Evolutionary conservation across 2,888 invertebrate genomes (phyloP).

Genomic region (Mayetiola destructor): DNA sequence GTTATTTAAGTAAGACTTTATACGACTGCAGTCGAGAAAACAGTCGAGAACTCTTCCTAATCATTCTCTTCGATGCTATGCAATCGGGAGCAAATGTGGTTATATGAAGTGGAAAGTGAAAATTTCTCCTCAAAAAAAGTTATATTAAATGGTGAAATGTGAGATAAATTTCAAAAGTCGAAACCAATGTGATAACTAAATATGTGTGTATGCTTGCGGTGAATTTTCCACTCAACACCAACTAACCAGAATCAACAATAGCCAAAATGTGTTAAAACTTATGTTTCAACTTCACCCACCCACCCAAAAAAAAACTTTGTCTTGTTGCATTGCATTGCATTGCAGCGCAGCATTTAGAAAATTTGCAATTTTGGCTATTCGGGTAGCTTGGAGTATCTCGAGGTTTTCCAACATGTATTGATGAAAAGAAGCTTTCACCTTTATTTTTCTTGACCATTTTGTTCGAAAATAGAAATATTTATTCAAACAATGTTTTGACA

Average conservation of each 20-base stretch:
- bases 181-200: constrained; percentile 10
- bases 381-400: not conserved
- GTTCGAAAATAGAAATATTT: too few relatives aligned
- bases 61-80: too few relatives aligned
- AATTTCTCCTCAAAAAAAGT: not conserved
- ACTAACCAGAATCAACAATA: constrained; percentile 3
- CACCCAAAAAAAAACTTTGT: not conserved
- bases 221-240: constrained; percentile 6
- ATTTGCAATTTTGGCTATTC: not conserved
- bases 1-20: too few relatives aligned
- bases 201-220: constrained; percentile 8
- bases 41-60: too few relatives aligned
- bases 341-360: too few relatives aligned
- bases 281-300: not conserved
- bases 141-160: constrained; percentile 1
- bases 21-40: too few relatives aligned
- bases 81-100: not conserved
- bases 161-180: constrained; percentile 9
- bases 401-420: too few relatives aligned
- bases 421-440: too few relatives aligned
- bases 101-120: not conserved
- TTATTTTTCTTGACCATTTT: too few relatives aligned
- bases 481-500: too few relatives aligned
- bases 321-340: too few relatives aligned
- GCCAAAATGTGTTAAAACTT: constrained; percentile 1